These are phyloP conservation scores for Campylomormyrus tamandua DNA, from an alignment of 2,113 vertebrate species.

Conservation along the genomic window DNA sequence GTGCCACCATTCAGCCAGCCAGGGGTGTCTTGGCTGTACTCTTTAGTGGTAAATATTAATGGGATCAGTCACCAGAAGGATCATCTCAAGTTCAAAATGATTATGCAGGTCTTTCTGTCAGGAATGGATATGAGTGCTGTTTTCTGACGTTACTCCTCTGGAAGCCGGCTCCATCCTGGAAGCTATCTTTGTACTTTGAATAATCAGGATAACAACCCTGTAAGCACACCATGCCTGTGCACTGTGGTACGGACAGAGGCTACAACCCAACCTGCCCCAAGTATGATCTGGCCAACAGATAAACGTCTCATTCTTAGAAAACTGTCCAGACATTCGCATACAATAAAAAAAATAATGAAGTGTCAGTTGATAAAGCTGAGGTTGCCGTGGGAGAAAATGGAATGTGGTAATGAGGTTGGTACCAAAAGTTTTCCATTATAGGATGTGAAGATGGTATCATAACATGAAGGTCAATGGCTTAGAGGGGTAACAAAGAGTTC, in stretches of 20 bases:
- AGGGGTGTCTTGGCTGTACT: not conserved
- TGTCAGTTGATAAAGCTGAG: conserved; percentile 4
- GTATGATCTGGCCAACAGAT: not conserved
- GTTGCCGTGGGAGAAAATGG: conserved; percentile 5
- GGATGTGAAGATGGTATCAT: conserved; percentile 6
- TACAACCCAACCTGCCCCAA: not conserved
- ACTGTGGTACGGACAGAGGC: not conserved
- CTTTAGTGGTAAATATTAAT: not conserved
- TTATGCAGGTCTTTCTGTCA: conserved; percentile 10
- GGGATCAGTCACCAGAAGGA: not conserved
- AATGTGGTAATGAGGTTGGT: conserved; percentile 2
- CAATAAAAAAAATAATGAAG: conserved; percentile 11
- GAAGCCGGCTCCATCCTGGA: not conserved
- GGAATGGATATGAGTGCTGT: not conserved
- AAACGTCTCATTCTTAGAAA: not conserved
- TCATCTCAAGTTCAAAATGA: conserved; percentile 9
- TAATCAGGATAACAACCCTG: not conserved
- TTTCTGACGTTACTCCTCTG: not conserved
- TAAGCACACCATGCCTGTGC: not conserved
- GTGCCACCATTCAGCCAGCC: not conserved
- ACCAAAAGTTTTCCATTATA: not conserved
- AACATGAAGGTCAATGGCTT: not conserved
- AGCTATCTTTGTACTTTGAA: not conserved
- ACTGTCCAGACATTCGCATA: not conserved
- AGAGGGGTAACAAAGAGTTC: not conserved